A percentile compares a stretch with the other conserved stretches of the same genome.
phyloP scores from a whole-genome alignment of 2,113 vertebrate species.

The Cygnus atratus region DNA sequence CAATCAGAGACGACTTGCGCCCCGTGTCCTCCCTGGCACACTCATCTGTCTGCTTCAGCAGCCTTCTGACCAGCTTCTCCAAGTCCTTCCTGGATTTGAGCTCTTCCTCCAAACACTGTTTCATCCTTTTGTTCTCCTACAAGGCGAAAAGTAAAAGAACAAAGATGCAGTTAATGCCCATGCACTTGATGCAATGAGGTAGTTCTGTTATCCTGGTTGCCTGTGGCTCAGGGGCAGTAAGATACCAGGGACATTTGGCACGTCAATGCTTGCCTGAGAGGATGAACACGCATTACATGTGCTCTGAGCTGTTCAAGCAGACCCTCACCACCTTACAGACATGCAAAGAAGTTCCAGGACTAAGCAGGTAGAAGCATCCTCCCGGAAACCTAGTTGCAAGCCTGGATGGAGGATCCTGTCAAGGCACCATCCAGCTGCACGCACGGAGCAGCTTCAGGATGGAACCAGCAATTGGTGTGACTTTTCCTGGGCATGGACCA shows the following conservation, averaged over 20 bases:
- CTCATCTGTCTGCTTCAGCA: slow-evolving; percentile 94
- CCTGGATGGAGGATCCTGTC: neutral
- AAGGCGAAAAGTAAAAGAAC: neutral
- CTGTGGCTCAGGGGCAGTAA: neutral
- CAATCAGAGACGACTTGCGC: slow-evolving; percentile 76
- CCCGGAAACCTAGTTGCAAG: neutral
- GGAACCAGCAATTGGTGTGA: neutral
- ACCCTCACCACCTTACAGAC: neutral
- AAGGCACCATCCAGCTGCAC: neutral
- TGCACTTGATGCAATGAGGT: neutral
- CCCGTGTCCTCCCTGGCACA: slow-evolving; percentile 84
- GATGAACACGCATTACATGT: neutral
- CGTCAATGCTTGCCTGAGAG: neutral
- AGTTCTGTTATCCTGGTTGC: neutral
- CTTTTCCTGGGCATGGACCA: rapidly evolving
- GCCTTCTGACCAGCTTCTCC: slow-evolving; percentile 90
- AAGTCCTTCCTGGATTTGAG: slow-evolving; percentile 94
- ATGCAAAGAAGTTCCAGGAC: neutral
- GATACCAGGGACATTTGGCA: neutral
- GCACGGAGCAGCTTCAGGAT: neutral
- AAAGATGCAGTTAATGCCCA: neutral
- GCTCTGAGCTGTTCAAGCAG: neutral
- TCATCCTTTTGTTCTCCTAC: slow-evolving; percentile 97
- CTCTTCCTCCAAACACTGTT: slow-evolving; percentile 96
- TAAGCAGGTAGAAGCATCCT: neutral